Conservation (phyloP, 1,140 invertebrate species). For the Helicoverpa zea region DNA sequence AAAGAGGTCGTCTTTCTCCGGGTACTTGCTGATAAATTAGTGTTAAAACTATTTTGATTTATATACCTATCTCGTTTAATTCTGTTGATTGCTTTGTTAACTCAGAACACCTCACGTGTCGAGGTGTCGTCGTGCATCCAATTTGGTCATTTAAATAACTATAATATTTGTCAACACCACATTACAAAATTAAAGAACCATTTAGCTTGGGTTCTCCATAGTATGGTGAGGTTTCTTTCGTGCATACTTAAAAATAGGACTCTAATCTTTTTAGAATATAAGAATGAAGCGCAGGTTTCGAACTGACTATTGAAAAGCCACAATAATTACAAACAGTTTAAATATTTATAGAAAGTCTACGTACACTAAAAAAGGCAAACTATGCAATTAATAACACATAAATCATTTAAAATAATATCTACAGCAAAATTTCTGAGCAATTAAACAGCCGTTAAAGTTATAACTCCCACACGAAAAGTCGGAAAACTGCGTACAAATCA, state of each 20-base stretch:
- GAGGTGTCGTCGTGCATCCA: constrained; percentile 29
- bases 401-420: background rate
- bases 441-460: background rate
- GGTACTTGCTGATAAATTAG: no score
- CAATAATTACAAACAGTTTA: no score
- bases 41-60: no score
- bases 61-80: background rate
- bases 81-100: background rate
- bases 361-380: no score
- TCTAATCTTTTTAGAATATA: no score
- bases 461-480: background rate
- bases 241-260: no score
- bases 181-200: background rate
- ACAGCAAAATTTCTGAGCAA: constrained; percentile 2
- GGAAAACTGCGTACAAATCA: background rate
- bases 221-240: no score
- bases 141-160: background rate
- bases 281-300: no score
- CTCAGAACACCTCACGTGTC: background rate
- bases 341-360: no score
- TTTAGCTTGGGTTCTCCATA: background rate
- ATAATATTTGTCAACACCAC: background rate
- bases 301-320: no score
- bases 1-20: no score
- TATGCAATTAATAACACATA: no score